phyloP scores from a whole-genome alignment of 2,113 vertebrate genomes.

The Cheirogaleus medius region DNA sequence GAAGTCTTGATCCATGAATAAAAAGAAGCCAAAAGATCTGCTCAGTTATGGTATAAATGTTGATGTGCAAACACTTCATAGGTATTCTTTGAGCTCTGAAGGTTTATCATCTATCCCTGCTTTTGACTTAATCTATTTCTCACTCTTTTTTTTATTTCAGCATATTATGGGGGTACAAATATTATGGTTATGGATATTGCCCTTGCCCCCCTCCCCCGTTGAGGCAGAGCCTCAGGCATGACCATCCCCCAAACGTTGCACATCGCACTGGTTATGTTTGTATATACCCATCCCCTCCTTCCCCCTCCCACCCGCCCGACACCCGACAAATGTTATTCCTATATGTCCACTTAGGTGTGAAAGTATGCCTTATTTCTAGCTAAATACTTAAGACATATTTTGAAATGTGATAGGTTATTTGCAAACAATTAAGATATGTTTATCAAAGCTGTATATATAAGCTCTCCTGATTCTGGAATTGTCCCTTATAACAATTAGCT shows the following conservation, averaged over 20 bases:
- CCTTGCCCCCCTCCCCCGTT: no score
- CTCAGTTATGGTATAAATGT: not conserved
- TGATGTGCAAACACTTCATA: not conserved
- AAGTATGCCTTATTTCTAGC: not conserved
- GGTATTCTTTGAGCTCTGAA: not conserved
- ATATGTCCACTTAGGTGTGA: no score
- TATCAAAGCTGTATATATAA: not conserved
- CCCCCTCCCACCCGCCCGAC: no score
- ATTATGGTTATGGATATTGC: no score
- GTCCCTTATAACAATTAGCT: not conserved
- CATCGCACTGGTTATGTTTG: no score
- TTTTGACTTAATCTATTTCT: not conserved
- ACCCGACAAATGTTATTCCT: no score
- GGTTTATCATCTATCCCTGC: not conserved
- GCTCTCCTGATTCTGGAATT: not conserved
- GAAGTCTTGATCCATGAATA: not conserved
- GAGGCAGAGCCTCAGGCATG: no score
- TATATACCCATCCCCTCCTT: no score
- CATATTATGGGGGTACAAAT: no score
- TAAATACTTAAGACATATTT: constrained; percentile 7
- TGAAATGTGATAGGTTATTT: constrained; percentile 7
- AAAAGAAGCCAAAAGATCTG: not conserved
- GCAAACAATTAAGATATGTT: not conserved
- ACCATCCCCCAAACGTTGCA: no score
- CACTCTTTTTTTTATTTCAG: no score